Conservation (phyloP, 2,113 vertebrate genomes). For the Sminthopsis crassicaudata region DNA sequence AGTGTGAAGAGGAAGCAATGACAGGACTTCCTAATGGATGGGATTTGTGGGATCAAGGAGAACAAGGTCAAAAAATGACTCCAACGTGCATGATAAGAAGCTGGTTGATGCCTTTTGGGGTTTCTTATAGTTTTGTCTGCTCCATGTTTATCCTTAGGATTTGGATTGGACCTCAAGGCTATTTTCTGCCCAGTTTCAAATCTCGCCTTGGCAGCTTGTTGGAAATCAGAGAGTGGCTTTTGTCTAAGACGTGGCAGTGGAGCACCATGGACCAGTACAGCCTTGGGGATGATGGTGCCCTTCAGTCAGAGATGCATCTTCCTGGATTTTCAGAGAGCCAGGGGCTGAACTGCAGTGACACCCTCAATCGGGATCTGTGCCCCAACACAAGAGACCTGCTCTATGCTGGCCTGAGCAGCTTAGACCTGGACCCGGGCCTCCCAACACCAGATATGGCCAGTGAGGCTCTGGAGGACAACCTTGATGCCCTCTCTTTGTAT, state of each 20-base stretch:
- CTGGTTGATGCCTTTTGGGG: background rate
- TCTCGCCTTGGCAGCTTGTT: background rate
- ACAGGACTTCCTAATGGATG: background rate
- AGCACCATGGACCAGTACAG: slow-evolving; percentile 77
- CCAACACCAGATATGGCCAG: background rate
- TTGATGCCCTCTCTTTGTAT: slow-evolving; percentile 63
- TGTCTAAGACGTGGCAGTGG: background rate
- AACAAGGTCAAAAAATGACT: background rate
- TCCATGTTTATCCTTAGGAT: slow-evolving; percentile 53
- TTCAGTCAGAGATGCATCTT: slow-evolving; percentile 73
- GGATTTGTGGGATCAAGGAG: background rate
- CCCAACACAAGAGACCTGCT: slow-evolving; percentile 66
- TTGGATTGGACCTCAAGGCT: background rate
- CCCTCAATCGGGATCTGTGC: slow-evolving; percentile 68
- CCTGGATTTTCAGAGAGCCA: slow-evolving; percentile 69
- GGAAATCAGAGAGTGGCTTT: background rate
- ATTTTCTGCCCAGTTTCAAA: background rate
- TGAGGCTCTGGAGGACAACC: slow-evolving; percentile 67
- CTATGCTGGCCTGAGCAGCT: slow-evolving; percentile 61
- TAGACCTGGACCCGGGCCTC: slow-evolving; percentile 70
- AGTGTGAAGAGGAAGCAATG: background rate
- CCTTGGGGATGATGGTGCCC: slow-evolving; percentile 51
- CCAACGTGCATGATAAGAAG: background rate
- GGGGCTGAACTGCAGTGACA: slow-evolving; percentile 66
- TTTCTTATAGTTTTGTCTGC: background rate